Conservation (phyloP, 30 jellyfish, hydroid and myxozoan species). For the Hydra vulgaris region DNA sequence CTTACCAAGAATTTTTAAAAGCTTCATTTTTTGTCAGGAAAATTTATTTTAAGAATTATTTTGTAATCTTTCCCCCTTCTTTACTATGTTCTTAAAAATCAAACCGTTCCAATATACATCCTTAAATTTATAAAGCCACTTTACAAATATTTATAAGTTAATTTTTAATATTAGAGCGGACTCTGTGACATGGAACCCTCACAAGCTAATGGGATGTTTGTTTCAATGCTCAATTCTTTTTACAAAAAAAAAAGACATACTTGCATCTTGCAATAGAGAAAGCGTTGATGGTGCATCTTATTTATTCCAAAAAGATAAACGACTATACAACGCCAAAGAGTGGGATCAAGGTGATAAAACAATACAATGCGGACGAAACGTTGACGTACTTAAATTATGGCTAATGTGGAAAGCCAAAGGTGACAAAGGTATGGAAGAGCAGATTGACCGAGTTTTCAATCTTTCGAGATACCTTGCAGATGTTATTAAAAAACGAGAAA, state of each 20-base stretch:
- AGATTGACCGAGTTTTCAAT: constrained; percentile 50
- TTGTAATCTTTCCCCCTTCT: too few relatives aligned
- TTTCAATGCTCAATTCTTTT: constrained; percentile 69
- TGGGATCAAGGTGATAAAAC: constrained; percentile 91
- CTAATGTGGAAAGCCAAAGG: constrained; percentile 98
- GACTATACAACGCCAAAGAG: constrained; percentile 38
- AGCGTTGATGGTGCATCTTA: constrained; percentile 55
- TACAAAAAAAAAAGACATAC: constrained; percentile 35
- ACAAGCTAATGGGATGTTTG: constrained; percentile 67
- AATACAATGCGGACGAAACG: constrained; percentile 77
- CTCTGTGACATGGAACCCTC: constrained; percentile 96
- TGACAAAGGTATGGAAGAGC: constrained; percentile 75
- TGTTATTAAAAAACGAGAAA: constrained; percentile 20
- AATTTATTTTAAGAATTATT: too few relatives aligned
- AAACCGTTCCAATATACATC: too few relatives aligned
- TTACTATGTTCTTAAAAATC: too few relatives aligned
- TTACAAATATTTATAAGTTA: too few relatives aligned
- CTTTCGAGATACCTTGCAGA: constrained; percentile 37
- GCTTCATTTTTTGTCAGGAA: too few relatives aligned
- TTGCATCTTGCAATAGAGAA: constrained; percentile 49
- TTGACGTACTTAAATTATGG: constrained; percentile 73
- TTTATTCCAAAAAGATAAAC: constrained; percentile 79
- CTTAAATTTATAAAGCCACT: too few relatives aligned
- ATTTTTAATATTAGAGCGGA: constrained; percentile 84
- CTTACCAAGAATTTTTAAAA: too few relatives aligned